Evolutionary conservation across 1,140 invertebrate genomes (phyloP).

Genomic region (Caenorhabditis briggsae): DNA sequence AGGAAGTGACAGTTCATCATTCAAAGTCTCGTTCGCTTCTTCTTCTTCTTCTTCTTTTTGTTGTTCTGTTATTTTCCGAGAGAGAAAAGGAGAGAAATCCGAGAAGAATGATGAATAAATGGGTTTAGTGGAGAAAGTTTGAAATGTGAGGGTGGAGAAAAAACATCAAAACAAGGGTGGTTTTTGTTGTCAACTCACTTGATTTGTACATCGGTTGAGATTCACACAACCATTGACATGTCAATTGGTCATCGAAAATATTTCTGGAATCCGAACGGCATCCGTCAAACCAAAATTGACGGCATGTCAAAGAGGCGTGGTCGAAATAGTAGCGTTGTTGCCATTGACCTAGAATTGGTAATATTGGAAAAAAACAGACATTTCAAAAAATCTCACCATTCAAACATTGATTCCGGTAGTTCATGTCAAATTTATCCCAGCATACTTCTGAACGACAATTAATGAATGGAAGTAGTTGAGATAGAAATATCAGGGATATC

Average conservation of each 20-base stretch:
- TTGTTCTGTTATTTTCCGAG: conserved; percentile 7
- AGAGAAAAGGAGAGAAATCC: conserved; percentile 7
- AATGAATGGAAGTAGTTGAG: conserved; percentile 61
- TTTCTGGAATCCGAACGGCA: conserved; percentile 70
- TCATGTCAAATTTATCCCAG: conserved; percentile 74
- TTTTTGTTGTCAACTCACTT: conserved; percentile 13
- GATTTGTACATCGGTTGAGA: conserved; percentile 68
- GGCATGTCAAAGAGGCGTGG: conserved; percentile 71
- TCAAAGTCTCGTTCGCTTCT: not conserved
- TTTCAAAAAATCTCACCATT: conserved; percentile 64
- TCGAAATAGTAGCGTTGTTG: conserved; percentile 76
- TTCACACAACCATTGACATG: conserved; percentile 76
- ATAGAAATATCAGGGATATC: conserved; percentile 43
- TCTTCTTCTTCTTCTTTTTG: not conserved
- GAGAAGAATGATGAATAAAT: not conserved
- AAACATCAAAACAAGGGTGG: not conserved
- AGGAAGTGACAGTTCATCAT: conserved; percentile 58
- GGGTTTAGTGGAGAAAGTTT: not conserved
- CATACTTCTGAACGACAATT: conserved; percentile 70
- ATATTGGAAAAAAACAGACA: not conserved
- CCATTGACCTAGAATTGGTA: conserved; percentile 69
- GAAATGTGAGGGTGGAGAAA: conserved; percentile 35
- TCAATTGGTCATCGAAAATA: conserved; percentile 73
- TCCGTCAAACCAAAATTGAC: conserved; percentile 73
- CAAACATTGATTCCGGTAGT: conserved; percentile 71